phyloP scores from a whole-genome alignment of 2,113 vertebrate genomes.

The Formicarius rufipectus region DNA sequence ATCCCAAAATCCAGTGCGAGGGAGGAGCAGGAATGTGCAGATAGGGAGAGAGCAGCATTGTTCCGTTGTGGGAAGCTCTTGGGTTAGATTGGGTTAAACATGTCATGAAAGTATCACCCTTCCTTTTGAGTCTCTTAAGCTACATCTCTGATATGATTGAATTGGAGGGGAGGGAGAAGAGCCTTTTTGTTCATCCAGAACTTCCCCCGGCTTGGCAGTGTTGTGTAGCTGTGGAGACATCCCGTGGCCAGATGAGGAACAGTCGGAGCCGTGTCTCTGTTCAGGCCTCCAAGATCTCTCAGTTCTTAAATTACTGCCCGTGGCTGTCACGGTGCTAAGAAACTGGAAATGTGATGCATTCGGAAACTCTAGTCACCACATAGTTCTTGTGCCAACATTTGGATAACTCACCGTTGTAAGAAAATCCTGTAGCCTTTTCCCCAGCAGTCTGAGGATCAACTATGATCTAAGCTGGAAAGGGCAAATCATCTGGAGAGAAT shows the following conservation, averaged over 20 bases:
- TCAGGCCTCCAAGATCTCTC: not conserved
- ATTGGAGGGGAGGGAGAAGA: not conserved
- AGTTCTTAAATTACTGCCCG: not conserved
- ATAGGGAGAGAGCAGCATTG: not conserved
- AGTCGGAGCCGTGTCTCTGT: not conserved
- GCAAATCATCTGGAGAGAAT: not conserved
- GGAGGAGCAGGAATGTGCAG: accelerated
- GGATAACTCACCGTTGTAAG: not conserved
- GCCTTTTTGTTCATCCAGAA: accelerated
- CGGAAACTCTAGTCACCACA: not conserved
- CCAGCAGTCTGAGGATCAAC: not conserved
- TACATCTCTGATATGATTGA: not conserved
- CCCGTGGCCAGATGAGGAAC: slow-evolving; percentile 19
- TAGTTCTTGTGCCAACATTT: not conserved
- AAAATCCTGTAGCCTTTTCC: not conserved
- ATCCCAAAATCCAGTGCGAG: not conserved
- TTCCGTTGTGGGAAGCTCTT: not conserved
- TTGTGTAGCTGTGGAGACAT: slow-evolving; percentile 12
- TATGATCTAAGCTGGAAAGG: not conserved
- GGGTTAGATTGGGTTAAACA: not conserved
- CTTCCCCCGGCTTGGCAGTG: not conserved
- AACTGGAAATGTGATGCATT: not conserved
- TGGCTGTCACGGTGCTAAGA: not conserved
- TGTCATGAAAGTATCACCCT: accelerated
- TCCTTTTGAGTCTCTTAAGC: not conserved